phyloP scores from a whole-genome alignment of 1,140 invertebrate species.

The Stratiolaelaps scimitus region DNA sequence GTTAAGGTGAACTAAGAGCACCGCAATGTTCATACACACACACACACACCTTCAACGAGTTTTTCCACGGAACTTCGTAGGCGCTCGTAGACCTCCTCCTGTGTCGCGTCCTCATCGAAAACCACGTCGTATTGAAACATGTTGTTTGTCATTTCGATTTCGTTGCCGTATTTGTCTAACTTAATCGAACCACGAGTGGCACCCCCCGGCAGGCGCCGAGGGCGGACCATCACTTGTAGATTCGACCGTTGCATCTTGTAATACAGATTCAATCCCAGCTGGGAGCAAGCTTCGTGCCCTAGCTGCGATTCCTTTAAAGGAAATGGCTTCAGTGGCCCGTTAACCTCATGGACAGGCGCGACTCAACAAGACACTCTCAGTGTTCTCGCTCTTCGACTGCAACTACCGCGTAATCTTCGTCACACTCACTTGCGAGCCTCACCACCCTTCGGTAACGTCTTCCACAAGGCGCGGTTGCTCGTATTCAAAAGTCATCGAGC shows the following conservation, averaged over 20 bases:
- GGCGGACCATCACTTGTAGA: conserved; percentile 19
- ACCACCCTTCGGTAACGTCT: too few relatives aligned
- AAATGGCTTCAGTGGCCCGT: too few relatives aligned
- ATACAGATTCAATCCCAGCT: neutral
- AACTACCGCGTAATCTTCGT: too few relatives aligned
- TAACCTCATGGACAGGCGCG: neutral
- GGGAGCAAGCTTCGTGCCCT: neutral
- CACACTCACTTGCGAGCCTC: too few relatives aligned
- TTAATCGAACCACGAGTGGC: conserved; percentile 2
- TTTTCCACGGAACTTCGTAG: neutral
- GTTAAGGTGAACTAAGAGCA: too few relatives aligned
- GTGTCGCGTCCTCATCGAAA: conserved; percentile 12
- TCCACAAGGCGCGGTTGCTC: too few relatives aligned
- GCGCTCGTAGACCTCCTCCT: conserved; percentile 11
- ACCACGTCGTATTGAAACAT: conserved; percentile 23
- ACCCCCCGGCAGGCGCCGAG: conserved; percentile 5
- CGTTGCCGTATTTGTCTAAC: conserved; percentile 18
- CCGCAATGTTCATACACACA: too few relatives aligned
- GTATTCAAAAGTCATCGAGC: too few relatives aligned
- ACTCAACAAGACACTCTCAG: too few relatives aligned
- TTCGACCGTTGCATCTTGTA: conserved; percentile 15
- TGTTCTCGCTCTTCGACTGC: too few relatives aligned
- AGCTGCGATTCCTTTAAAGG: neutral
- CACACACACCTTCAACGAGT: conserved; percentile 8
- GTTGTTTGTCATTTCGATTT: conserved; percentile 20